A percentile compares a stretch with the other conserved stretches of the same genome.
phyloP scores from a whole-genome alignment of 2,797 vertebrate species.

The Thamnophis elegans region DNA sequence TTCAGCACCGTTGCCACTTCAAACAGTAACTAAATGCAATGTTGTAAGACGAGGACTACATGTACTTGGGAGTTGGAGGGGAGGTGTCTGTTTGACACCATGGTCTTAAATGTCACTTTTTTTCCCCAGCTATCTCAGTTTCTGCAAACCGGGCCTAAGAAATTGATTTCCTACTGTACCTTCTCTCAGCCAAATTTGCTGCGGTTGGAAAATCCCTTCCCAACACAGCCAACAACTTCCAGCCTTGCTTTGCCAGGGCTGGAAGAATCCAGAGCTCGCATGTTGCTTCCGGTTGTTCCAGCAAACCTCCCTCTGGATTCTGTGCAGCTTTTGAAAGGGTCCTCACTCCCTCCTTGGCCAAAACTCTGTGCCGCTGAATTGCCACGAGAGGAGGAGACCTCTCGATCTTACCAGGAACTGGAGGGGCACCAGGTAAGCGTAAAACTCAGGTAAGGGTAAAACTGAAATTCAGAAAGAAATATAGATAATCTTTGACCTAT shows the following conservation, averaged over 20 bases:
- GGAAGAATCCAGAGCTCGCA: background rate
- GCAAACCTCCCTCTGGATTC: background rate
- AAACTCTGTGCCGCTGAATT: background rate
- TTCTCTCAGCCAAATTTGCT: background rate
- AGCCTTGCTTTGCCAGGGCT: background rate
- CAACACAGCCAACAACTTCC: background rate
- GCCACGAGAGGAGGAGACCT: background rate
- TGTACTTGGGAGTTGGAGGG: background rate
- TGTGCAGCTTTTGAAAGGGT: background rate
- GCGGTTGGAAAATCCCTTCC: background rate
- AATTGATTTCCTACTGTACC: too few relatives aligned
- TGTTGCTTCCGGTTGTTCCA: background rate
- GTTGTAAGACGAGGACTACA: background rate
- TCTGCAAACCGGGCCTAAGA: background rate
- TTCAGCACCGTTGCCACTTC: fast-evolving
- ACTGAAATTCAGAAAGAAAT: background rate
- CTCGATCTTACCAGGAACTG: background rate
- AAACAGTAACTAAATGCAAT: background rate
- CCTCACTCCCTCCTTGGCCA: background rate
- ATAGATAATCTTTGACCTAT: too few relatives aligned
- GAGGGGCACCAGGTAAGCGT: background rate
- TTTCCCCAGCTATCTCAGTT: background rate
- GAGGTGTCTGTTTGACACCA: too few relatives aligned
- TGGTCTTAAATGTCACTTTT: background rate
- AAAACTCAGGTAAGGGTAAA: background rate